Conservation (phyloP, 1,140 invertebrate species). For the Pygmarrhopalites habei region DNA sequence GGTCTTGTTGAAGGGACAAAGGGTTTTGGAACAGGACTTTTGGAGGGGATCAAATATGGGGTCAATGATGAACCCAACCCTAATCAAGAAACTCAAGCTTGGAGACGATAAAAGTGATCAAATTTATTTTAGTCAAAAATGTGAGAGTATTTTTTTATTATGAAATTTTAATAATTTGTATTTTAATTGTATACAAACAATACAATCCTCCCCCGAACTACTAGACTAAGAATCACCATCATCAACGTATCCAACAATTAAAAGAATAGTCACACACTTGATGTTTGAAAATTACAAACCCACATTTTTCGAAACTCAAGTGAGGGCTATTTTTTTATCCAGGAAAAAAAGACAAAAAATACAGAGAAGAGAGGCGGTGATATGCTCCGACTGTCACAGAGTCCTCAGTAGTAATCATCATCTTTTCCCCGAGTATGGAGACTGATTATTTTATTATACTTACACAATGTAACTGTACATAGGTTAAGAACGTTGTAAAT, state of each 20-base stretch:
- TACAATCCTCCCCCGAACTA: not conserved
- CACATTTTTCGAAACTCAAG: not conserved
- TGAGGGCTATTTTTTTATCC: too few relatives aligned
- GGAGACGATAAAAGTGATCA: constrained; percentile 25
- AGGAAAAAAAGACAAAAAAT: too few relatives aligned
- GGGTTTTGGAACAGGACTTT: constrained; percentile 38
- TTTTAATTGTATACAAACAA: not conserved
- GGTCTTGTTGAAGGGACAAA: constrained; percentile 39
- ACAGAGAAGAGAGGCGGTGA: too few relatives aligned
- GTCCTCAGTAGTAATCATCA: too few relatives aligned
- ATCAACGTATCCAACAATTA: not conserved
- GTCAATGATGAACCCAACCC: constrained; percentile 37
- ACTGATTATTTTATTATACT: not conserved
- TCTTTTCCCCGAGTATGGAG: not conserved
- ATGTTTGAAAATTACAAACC: not conserved
- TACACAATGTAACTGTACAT: not conserved
- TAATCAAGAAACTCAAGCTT: constrained; percentile 21
- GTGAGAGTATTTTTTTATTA: not conserved
- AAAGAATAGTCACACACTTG: not conserved
- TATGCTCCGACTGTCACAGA: too few relatives aligned
- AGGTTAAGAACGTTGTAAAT: not conserved
- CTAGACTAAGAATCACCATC: not conserved
- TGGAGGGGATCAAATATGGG: constrained; percentile 36
- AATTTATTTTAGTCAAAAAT: constrained; percentile 9
- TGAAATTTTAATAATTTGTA: not conserved